Evolutionary conservation across 1,140 invertebrate genomes (phyloP), one percentile per base, ranked within the genome.

Genomic region (Chironomus tepperi): DNA sequence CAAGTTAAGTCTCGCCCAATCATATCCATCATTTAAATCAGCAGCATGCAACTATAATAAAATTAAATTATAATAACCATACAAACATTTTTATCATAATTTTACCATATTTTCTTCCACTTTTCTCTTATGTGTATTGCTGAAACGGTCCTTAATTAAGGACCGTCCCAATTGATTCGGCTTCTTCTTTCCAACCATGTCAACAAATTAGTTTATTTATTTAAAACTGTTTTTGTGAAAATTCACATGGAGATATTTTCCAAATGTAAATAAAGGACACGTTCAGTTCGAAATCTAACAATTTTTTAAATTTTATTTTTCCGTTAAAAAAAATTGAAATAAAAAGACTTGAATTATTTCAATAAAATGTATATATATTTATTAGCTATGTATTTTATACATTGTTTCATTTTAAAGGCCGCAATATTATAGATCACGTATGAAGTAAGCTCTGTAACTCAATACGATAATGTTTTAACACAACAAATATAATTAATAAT

Each of bases 1-100:
- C 3, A 98, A 84, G 84, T 97, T 96, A 0, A 97, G 83, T 57
- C 92, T 86, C 70, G 90, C 91, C 93, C 93, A 97, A 74, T 97
- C 93, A 79, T 92, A 93, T 5, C 93, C 94, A 86, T 97, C 95
- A 79, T 92, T 87, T 0, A 97, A 82, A 79, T 97, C 94, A 42
- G 91, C 88, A 9, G 93, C 95, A 79, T 97, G 94, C 2, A 95
- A 81, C 93, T 96, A 78, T 74, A 86, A 86, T 79, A 75, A 73
- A 78, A 77, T 42, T 75, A 79, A 73, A 47, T 21, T 74, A 74
- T 16, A 2, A 2, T n/a, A 57, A 64, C 70, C 64, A 10, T 21
- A 73, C 21, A 70, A 18, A 73, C 21, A 21, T 16, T 73, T 9
- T 73, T 42, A 1, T 19, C 42, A 34, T 34, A 10, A 10, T 43